phyloP scores from a whole-genome alignment of 2,113 vertebrate species.

The Clarias macrocephalus region DNA sequence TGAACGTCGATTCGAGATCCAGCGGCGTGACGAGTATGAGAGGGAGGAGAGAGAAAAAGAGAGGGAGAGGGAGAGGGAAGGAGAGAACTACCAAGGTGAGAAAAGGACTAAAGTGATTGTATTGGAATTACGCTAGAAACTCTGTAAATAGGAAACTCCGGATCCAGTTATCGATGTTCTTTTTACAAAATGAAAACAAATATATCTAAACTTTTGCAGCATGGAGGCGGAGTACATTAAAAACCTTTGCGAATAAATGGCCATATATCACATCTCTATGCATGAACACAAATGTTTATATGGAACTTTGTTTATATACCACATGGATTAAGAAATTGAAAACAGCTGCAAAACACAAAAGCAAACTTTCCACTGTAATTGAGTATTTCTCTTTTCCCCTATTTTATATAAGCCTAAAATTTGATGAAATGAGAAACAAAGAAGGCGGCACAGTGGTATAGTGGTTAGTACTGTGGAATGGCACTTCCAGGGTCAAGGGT shows the following conservation, averaged over 20 bases:
- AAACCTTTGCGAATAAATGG: not conserved
- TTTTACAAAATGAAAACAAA: not conserved
- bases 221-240: too few species aligned
- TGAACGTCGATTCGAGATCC: constrained; percentile 88
- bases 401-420: not conserved
- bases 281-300: not conserved
- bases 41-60: constrained; percentile 74
- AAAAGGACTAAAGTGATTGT: not conserved
- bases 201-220: not conserved
- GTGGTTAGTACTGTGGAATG: too few species aligned
- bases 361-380: not conserved
- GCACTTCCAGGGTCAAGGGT: too few species aligned
- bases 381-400: not conserved
- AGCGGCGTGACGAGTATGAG: constrained; percentile 82
- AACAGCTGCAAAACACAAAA: constrained; percentile 18
- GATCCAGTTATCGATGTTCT: not conserved
- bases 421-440: constrained; percentile 3
- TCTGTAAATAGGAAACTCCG: too few species aligned
- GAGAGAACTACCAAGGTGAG: constrained; percentile 70
- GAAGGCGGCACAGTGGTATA: too few species aligned
- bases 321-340: not conserved
- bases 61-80: constrained; percentile 70
- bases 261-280: not conserved
- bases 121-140: not conserved
- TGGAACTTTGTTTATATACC: not conserved